Conservation (phyloP, 2,797 vertebrate species). For the Sylvilagus floridanus region DNA sequence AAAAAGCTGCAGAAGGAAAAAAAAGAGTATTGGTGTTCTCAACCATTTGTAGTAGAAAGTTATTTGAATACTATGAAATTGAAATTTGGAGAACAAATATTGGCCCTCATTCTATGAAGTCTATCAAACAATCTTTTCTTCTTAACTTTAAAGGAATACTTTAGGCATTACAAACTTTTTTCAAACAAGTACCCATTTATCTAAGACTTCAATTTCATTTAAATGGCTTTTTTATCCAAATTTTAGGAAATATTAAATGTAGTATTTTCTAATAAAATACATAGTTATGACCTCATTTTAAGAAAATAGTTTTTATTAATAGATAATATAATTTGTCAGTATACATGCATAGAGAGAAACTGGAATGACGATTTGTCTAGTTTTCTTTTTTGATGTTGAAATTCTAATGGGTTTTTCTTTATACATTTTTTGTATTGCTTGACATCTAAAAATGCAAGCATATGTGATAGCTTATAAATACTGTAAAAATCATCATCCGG, state of each 20-base stretch:
- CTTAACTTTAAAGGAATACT: neutral
- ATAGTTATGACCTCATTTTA: neutral
- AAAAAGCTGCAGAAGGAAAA: neutral
- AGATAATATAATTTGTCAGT: neutral
- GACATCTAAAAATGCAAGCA: neutral
- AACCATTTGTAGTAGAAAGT: neutral
- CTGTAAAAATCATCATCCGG: conserved; percentile 7
- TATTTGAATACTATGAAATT: neutral
- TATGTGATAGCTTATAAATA: neutral
- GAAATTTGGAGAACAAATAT: conserved; percentile 12
- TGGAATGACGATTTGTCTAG: neutral
- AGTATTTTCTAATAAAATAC: neutral
- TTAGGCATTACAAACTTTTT: neutral
- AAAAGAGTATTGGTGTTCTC: neutral
- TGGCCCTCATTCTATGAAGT: neutral
- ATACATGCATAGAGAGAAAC: neutral
- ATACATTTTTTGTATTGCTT: neutral
- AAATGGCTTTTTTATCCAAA: neutral
- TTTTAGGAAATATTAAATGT: neutral
- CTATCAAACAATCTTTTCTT: neutral
- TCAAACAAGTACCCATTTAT: neutral
- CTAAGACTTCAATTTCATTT: neutral
- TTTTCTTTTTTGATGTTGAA: neutral
- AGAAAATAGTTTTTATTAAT: neutral
- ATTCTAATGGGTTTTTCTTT: neutral